Conservation (phyloP, 2,797 vertebrate genomes). For the Poeciliopsis paucimaculata region DNA sequence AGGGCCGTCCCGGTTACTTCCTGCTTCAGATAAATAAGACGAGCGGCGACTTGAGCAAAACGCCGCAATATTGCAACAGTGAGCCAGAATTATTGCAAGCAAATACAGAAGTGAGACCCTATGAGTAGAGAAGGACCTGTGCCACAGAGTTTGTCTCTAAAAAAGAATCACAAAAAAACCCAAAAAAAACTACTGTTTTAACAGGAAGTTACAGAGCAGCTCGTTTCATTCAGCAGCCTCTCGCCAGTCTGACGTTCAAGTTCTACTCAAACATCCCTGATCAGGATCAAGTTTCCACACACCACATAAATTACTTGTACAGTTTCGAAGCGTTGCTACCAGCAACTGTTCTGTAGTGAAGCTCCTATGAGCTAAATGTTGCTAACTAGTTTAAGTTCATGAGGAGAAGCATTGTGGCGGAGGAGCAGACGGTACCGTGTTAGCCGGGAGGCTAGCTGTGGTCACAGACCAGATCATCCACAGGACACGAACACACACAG, state of each 20-base stretch:
- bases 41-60: neutral
- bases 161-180: neutral
- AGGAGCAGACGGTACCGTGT: slow-evolving; percentile 17
- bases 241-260: slow-evolving; percentile 23
- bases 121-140: slow-evolving; percentile 12
- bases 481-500: neutral
- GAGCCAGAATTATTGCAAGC: slow-evolving; percentile 5
- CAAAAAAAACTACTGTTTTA: neutral
- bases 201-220: slow-evolving; percentile 44
- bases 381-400: slow-evolving; percentile 19
- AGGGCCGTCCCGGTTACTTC: slow-evolving; percentile 29
- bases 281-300: slow-evolving; percentile 19
- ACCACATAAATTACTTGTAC: slow-evolving; percentile 15
- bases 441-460: neutral
- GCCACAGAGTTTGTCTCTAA: neutral
- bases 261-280: slow-evolving; percentile 23
- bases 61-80: slow-evolving; percentile 6
- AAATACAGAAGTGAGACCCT: slow-evolving; percentile 8
- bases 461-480: neutral
- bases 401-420: neutral
- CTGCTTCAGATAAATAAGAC: slow-evolving; percentile 10
- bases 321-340: slow-evolving; percentile 43
- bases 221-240: slow-evolving; percentile 43
- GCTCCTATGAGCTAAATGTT: slow-evolving; percentile 6
- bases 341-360: slow-evolving; percentile 51